Conservation (phyloP, 2,888 invertebrate species). For the Microplitis deprimator region DNA sequence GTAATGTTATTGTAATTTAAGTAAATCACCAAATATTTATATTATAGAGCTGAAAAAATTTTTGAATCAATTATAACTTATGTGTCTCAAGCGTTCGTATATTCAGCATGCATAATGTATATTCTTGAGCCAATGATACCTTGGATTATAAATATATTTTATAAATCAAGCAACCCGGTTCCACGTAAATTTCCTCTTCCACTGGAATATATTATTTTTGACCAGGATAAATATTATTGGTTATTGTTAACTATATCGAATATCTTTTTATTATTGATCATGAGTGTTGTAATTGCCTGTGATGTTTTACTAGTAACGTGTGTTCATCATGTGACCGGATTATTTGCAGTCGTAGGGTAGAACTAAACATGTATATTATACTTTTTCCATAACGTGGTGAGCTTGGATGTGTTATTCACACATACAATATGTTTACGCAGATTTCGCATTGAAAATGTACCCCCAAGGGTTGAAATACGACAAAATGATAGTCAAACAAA, state of each 20-base stretch:
- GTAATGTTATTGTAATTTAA: neutral
- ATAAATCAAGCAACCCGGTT: neutral
- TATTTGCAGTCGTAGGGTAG: too few species aligned
- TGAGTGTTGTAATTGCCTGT: neutral
- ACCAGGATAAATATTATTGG: neutral
- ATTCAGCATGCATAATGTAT: neutral
- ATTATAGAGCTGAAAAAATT: too few species aligned
- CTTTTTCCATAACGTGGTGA: conserved; percentile 16
- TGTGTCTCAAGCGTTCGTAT: neutral
- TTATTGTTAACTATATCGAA: neutral
- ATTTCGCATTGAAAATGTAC: neutral
- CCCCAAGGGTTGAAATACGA: neutral
- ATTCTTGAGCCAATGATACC: conserved; percentile 13
- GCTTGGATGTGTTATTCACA: neutral
- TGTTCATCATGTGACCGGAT: too few species aligned
- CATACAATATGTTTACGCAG: neutral
- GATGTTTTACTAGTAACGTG: conserved; percentile 2
- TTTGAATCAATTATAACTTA: too few species aligned
- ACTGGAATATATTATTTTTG: neutral
- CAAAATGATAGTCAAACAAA: neutral
- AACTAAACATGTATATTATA: conserved; percentile 11
- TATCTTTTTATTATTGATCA: neutral
- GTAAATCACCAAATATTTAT: too few species aligned
- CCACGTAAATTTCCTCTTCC: conserved; percentile 8
- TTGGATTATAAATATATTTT: neutral